Base-by-base conservation (phyloP, 2,113 vertebrate species). In the Tyrannus savana region DNA sequence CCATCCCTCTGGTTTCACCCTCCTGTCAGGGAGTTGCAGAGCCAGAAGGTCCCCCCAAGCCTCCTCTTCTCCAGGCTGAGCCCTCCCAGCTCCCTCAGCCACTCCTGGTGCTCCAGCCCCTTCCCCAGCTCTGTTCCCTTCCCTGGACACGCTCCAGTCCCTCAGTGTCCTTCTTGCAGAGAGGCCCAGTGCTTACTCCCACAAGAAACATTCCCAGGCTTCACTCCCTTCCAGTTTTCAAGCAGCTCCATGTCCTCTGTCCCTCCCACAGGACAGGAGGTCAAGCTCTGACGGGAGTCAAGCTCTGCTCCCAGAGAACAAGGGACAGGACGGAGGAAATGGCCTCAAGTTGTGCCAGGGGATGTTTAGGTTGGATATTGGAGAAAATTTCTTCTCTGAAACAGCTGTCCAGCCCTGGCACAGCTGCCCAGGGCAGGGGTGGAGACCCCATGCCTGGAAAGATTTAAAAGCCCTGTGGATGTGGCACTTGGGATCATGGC, bases 331-430 rank as follows among this genome's bases (percentile, higher is more conserved):
- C 7, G 56, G 49, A 47, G 30, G 49, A 3, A 87, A 55, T 0
- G 0, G 35, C 49, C 17, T 8, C 76, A 58, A 3, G 25, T 2
- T 58, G 76, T 2, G 50, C 19, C 59, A 42, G 50, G 75, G 35
- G 1, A 50, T 27, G 22, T 0, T 35, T 27, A 42, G 18, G 13
- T 0, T 37, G 35, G 25, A 5, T 8, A 33, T 0, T 59, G 44
- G 35, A 31, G 23, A 33, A 17, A 17, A 66, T 28, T 37, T 24
- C 68, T 23, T 22, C 50, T 7, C 7, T 3, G 3, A 13, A 73
- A 44, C 22, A 76, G 18, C 22, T 66, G 6, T 5, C 18, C 27
- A 33, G 68, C 18, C 31, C 37, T n/a, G 60, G 77, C 23, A 4
- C 44, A 81, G 11, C 44, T 73, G 44, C 0, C 27, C 68, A 33